A percentile compares a stretch with the other conserved stretches of the same genome.
Conservation (phyloP, 2,797 vertebrate genomes). For the Gastrophryne carolinensis region DNA sequence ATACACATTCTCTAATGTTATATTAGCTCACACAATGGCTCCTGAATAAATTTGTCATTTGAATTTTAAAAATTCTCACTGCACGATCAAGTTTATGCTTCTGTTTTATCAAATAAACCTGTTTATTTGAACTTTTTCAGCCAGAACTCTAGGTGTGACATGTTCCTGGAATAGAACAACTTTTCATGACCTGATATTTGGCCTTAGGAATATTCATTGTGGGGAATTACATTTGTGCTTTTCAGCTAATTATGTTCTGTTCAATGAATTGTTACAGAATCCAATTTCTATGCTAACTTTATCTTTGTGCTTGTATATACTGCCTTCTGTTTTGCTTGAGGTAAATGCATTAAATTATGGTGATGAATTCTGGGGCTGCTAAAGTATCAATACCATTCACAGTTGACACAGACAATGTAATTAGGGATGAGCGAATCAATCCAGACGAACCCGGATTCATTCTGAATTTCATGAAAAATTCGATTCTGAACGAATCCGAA, state of each 20-base stretch:
- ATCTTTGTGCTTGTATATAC: conserved; percentile 54
- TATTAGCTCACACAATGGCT: conserved; percentile 53
- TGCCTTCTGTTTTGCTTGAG: conserved; percentile 58
- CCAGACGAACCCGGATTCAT: too few relatives aligned
- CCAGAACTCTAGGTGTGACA: conserved; percentile 34
- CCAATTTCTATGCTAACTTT: conserved; percentile 59
- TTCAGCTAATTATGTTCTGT: conserved; percentile 59
- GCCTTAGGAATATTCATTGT: conserved; percentile 55
- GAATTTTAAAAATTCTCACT: conserved; percentile 41
- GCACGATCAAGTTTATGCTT: conserved; percentile 29
- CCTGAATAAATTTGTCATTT: conserved; percentile 51
- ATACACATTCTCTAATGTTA: conserved; percentile 55
- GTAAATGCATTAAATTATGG: conserved; percentile 53
- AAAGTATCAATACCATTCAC: conserved; percentile 31
- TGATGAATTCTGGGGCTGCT: conserved; percentile 28
- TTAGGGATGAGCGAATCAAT: too few relatives aligned
- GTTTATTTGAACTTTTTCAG: conserved; percentile 43
- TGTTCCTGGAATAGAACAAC: conserved; percentile 15
- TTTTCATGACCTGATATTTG: conserved; percentile 47
- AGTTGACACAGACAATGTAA: conserved; percentile 12
- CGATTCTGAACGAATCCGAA: too few relatives aligned
- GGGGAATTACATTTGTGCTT: conserved; percentile 58
- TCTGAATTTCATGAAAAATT: too few relatives aligned
- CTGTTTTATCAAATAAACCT: conserved; percentile 39
- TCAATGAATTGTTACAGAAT: conserved; percentile 62